Evolutionary conservation across 2,797 vertebrate genomes (phyloP), one percentile per base, ranked within the genome.

Genomic region (Cossypha caffra): DNA sequence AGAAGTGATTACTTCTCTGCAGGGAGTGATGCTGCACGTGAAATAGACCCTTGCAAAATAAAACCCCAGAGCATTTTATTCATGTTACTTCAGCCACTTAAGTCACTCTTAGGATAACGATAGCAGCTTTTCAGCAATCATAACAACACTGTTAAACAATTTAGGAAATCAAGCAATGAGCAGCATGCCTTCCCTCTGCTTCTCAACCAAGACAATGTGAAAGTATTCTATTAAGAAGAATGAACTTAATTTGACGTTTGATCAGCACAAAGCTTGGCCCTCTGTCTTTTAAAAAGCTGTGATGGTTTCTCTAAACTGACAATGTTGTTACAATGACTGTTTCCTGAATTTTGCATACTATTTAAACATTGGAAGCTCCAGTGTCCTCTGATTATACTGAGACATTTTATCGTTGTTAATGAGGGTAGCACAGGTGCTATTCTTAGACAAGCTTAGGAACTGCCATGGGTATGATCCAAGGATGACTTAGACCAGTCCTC

Each of bases 351-450:
- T 91, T 68, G 74, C 1, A 1, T 64, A 13, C 47, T 54, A 4
- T 42, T 85, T 42, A 58, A 91, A 92, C 82, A 61, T 35, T 77
- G 81, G 68, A 80, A 83, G 25, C 54, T 90, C 13, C 29, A 59
- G 20, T 18, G 35, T 93, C 29, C 25, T 81, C 13, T 89, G 28
- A 33, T 67, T 74, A 26, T 26, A 43, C 42, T 37, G 89, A 91
- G 72, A 86, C 57, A 16, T 95, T 96, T 63, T 71, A 82, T 91
- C 57, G 77, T 90, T 85, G 61, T 77, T 83, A 85, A 48, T 93
- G 78, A 95, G 89, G 69, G 81, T 73, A 52, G 52, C 37, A 33
- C 58, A 91, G 81, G 52, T 92, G 59, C 63, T 90, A 74, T 82
- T 92, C 81, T 94, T 93, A 82, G 73, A 50, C 25, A 79, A 26